phyloP scores from a whole-genome alignment of 2,113 vertebrate genomes.

The Archocentrus centrarchus region DNA sequence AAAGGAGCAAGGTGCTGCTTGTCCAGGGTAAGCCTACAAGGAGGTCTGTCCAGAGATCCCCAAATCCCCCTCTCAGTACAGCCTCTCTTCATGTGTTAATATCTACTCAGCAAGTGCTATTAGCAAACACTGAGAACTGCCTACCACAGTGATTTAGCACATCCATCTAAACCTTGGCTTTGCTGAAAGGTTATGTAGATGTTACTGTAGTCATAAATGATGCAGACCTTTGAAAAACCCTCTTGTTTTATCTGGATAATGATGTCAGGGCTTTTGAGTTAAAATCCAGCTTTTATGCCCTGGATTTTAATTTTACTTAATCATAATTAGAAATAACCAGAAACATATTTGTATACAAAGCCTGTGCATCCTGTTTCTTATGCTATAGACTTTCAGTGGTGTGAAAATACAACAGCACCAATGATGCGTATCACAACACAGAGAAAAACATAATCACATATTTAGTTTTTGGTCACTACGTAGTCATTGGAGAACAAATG shows the following conservation, averaged over 20 bases:
- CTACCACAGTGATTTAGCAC: slow-evolving; percentile 56
- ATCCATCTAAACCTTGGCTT: slow-evolving; percentile 21
- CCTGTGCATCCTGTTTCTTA: not conserved
- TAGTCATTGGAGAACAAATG: not conserved
- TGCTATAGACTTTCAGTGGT: not conserved
- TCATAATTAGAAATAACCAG: not conserved
- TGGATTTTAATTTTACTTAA: not conserved
- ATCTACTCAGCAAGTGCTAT: slow-evolving; percentile 80
- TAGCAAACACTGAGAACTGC: slow-evolving; percentile 73
- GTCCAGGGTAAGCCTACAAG: slow-evolving; percentile 57
- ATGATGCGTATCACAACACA: not conserved
- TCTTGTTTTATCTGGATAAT: slow-evolving; percentile 18
- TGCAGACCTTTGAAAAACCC: slow-evolving; percentile 34
- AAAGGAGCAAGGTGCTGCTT: slow-evolving; percentile 64
- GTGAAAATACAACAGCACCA: not conserved
- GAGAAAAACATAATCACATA: not conserved
- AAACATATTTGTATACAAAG: not conserved
- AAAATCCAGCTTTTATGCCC: not conserved
- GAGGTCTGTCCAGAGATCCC: slow-evolving; percentile 72
- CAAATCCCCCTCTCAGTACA: slow-evolving; percentile 53
- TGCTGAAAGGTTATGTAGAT: slow-evolving; percentile 44
- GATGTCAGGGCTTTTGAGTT: not conserved
- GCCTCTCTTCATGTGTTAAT: slow-evolving; percentile 58
- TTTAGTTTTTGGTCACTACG: not conserved
- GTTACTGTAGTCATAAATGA: slow-evolving; percentile 46